Percentiles rank a stretch among this genome's conserved stretches.
These are phyloP conservation scores for Romanogobio albipinnatus DNA, from an alignment of 2,113 vertebrate genomes.

Conservation along the genomic window DNA sequence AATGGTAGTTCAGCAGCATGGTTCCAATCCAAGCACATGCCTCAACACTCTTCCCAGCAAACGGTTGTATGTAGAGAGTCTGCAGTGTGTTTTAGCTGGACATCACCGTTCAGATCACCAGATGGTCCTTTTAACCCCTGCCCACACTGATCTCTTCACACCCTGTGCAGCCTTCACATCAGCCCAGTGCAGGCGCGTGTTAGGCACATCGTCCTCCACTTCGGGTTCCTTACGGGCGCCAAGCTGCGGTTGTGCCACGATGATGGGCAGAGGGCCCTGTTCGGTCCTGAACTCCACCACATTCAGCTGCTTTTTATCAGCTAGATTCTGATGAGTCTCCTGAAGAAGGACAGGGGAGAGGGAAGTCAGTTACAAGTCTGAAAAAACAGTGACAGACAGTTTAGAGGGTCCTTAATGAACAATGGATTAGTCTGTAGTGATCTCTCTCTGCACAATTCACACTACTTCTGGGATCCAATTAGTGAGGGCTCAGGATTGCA, in stretches of 20 bases:
- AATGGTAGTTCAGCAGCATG: not conserved
- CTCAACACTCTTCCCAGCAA: not conserved
- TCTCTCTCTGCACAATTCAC: too few relatives aligned
- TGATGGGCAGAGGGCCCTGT: constrained; percentile 81
- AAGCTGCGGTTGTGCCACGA: constrained; percentile 82
- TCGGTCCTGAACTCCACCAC: constrained; percentile 89
- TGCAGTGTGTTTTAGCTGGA: not conserved
- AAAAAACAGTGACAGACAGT: not conserved
- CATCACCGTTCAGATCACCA: constrained; percentile 64
- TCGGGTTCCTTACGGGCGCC: constrained; percentile 71
- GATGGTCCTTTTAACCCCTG: constrained; percentile 74
- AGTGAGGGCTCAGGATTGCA: not conserved
- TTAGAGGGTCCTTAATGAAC: not conserved
- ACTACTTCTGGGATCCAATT: not conserved
- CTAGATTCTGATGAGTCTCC: constrained; percentile 87
- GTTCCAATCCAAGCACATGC: not conserved
- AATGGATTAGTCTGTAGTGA: not conserved
- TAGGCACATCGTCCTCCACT: constrained; percentile 77
- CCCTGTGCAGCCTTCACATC: constrained; percentile 84
- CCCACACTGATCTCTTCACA: constrained; percentile 82
- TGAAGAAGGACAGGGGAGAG: constrained; percentile 53
- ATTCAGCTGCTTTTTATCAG: constrained; percentile 84
- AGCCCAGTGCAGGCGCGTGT: constrained; percentile 83
- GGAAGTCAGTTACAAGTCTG: not conserved
- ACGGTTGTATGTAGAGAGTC: not conserved